phyloP scores from a whole-genome alignment of 2,113 vertebrate genomes.

The Spilogale gracilis region DNA sequence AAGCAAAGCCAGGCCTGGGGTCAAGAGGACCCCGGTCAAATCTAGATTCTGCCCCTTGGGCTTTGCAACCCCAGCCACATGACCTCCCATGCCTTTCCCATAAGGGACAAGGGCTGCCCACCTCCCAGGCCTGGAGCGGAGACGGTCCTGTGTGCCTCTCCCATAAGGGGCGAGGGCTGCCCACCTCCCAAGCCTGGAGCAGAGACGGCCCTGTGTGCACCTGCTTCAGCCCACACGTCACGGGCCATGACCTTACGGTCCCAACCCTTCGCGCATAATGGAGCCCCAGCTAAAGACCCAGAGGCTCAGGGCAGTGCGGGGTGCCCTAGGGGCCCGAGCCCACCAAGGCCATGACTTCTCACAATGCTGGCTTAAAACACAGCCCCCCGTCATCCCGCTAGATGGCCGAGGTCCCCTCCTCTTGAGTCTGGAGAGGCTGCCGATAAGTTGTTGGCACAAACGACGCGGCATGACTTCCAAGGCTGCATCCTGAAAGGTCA shows the following conservation, averaged over 20 bases:
- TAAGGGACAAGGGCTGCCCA: fast-evolving
- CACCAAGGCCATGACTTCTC: not conserved
- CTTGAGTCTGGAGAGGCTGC: not conserved
- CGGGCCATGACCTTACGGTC: fast-evolving
- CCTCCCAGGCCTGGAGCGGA: not conserved
- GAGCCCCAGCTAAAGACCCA: fast-evolving
- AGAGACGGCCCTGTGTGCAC: fast-evolving
- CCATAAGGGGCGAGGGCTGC: not conserved
- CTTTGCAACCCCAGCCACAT: not conserved
- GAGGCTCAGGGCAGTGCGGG: not conserved
- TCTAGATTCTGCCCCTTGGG: not conserved
- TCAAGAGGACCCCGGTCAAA: not conserved
- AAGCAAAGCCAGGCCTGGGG: not conserved
- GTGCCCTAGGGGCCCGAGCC: not conserved
- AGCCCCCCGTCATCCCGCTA: not conserved
- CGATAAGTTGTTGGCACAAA: not conserved
- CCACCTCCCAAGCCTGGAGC: fast-evolving
- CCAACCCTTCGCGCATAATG: fast-evolving
- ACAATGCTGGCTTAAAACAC: fast-evolving
- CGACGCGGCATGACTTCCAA: not conserved
- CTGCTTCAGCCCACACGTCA: fast-evolving
- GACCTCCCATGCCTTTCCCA: not conserved
- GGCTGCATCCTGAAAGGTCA: not conserved
- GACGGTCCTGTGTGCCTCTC: fast-evolving
- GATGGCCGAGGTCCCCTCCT: not conserved